Evolutionary conservation across 2,888 invertebrate species (phyloP).

Genomic region (Coenonympha arcania): DNA sequence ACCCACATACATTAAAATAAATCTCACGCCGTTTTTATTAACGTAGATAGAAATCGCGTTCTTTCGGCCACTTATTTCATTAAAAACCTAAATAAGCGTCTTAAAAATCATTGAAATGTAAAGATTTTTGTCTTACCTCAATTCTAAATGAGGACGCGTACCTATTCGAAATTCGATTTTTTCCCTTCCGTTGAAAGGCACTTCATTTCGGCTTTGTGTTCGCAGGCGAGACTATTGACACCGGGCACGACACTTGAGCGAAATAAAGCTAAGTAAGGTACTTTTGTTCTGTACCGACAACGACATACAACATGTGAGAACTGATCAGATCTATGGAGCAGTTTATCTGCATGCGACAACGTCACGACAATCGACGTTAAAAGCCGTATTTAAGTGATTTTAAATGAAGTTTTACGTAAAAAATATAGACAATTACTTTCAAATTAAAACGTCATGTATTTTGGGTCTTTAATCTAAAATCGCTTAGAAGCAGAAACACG

Average conservation of each 20-base stretch:
- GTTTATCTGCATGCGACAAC: not conserved
- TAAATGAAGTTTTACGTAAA: too few species aligned
- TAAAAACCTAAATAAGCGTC: slow-evolving; percentile 36
- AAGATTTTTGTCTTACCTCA: slow-evolving; percentile 16
- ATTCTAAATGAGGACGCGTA: slow-evolving; percentile 26
- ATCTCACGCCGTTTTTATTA: slow-evolving; percentile 15
- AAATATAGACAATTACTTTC: too few species aligned
- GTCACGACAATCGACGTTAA: not conserved
- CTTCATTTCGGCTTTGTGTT: slow-evolving; percentile 26
- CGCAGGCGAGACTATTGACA: slow-evolving; percentile 59
- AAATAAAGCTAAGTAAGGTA: slow-evolving; percentile 29
- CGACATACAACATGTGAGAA: slow-evolving; percentile 48
- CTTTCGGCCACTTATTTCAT: slow-evolving; percentile 53
- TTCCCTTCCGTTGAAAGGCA: slow-evolving; percentile 13
- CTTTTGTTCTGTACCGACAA: slow-evolving; percentile 34
- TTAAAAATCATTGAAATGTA: slow-evolving; percentile 8
- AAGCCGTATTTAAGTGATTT: too few species aligned
- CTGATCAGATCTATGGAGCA: slow-evolving; percentile 37
- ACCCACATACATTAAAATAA: not conserved
- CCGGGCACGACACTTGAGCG: slow-evolving; percentile 42
- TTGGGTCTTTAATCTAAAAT: too few species aligned
- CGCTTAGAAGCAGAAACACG: too few species aligned
- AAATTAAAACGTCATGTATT: too few species aligned
- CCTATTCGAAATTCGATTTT: slow-evolving; percentile 31
- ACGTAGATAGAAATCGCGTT: slow-evolving; percentile 31